Evolutionary conservation across 2,888 invertebrate species (phyloP).

Genomic region (Pocota personata): DNA sequence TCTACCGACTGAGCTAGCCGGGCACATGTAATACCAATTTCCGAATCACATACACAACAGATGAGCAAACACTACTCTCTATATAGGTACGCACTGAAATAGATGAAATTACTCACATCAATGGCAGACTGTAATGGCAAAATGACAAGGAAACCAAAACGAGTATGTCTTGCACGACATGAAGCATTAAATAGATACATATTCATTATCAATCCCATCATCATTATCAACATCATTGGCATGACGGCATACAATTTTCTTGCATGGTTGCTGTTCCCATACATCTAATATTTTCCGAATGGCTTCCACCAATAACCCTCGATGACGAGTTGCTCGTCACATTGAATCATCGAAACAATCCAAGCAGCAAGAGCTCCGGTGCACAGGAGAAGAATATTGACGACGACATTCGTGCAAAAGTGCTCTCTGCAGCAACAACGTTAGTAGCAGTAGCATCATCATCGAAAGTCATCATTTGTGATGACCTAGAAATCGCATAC

Average conservation of each 20-base stretch:
- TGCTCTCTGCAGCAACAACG: not conserved
- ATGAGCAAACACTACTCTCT: not conserved
- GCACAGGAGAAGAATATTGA: not conserved
- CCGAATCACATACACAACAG: not conserved
- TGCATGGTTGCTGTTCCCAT: not conserved
- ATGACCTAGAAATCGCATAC: conserved; percentile 46
- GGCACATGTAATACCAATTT: conserved; percentile 77
- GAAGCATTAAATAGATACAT: not conserved
- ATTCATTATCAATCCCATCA: not conserved
- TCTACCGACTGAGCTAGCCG: conserved; percentile 86
- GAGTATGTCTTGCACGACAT: not conserved
- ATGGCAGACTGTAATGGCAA: not conserved
- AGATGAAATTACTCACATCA: not conserved
- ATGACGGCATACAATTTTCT: not conserved
- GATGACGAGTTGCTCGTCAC: not conserved
- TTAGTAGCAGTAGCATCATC: not conserved
- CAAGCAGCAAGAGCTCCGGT: not conserved
- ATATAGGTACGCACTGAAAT: not conserved
- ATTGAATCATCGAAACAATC: not conserved
- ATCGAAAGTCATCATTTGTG: conserved; percentile 40
- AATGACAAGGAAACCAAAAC: not conserved
- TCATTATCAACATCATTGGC: not conserved
- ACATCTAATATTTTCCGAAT: not conserved
- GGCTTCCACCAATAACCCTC: not conserved
- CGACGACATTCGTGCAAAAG: not conserved